These are phyloP conservation scores for Bombus cullumanus DNA, from an alignment of 1,140 invertebrate species.

Conservation along the genomic window DNA sequence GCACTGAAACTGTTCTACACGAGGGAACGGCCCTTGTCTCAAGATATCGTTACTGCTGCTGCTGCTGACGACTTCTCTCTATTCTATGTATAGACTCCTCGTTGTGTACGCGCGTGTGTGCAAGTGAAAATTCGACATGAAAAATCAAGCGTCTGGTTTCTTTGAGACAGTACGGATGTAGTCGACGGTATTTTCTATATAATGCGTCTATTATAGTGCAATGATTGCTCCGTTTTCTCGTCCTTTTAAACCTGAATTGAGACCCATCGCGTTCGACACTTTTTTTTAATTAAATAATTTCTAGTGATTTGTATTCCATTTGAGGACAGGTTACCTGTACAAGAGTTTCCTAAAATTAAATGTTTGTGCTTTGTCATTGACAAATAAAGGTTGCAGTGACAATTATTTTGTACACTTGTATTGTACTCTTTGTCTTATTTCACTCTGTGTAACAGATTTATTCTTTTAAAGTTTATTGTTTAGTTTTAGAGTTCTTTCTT, in stretches of 20 bases:
- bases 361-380: not conserved
- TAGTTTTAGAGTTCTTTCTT: not conserved
- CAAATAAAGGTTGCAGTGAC: not conserved
- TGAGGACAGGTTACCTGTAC: not conserved
- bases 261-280: too few relatives aligned
- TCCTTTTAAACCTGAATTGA: not conserved
- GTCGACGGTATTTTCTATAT: not conserved
- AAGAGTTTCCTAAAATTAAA: not conserved
- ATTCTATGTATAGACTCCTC: conserved; percentile 6
- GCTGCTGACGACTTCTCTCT: conserved; percentile 24
- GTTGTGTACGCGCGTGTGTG: conserved; percentile 1
- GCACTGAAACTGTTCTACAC: conserved; percentile 1
- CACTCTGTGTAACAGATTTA: not conserved
- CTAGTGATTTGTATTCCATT: not conserved
- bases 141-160: not conserved
- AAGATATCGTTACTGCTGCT: conserved; percentile 4
- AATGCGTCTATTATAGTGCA: not conserved
- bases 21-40: conserved; percentile 44
- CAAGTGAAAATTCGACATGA: conserved; percentile 30
- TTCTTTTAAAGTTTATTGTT: not conserved
- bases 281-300: not conserved
- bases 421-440: not conserved
- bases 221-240: not conserved
- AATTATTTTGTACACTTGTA: not conserved
- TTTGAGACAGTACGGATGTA: not conserved